Percentiles rank a stretch among this genome's conserved stretches.
Evolutionary conservation across 1,140 invertebrate species (phyloP).

Genomic region (Ips typographus): DNA sequence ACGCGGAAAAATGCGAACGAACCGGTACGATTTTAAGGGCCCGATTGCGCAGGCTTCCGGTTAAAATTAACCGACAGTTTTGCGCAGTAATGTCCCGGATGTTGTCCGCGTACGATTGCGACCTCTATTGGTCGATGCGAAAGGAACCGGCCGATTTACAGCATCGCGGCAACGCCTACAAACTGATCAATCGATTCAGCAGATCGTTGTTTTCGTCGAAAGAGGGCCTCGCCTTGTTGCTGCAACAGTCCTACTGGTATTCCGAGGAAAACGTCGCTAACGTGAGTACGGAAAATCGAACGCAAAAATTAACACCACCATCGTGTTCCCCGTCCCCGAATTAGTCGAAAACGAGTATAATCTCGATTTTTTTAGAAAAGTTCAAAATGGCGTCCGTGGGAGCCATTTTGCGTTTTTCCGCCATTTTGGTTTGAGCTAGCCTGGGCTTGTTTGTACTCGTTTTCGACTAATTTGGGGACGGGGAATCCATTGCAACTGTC

Average conservation of each 20-base stretch:
- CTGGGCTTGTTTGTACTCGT: too few relatives aligned
- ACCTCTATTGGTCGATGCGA: conserved; percentile 86
- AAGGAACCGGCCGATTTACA: conserved; percentile 76
- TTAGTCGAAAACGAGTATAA: too few relatives aligned
- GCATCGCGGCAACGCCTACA: conserved; percentile 61
- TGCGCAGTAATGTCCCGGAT: conserved; percentile 61
- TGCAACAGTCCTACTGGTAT: conserved; percentile 88
- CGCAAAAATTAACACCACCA: too few relatives aligned
- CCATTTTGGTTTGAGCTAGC: too few relatives aligned
- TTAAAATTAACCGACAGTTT: not conserved
- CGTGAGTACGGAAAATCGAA: conserved; percentile 47
- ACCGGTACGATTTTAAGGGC: conserved; percentile 42
- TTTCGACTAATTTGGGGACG: too few relatives aligned
- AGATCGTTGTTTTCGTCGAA: conserved; percentile 87
- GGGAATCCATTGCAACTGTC: too few relatives aligned
- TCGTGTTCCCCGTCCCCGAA: too few relatives aligned
- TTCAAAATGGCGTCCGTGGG: too few relatives aligned
- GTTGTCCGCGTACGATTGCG: conserved; percentile 67
- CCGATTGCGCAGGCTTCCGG: not conserved
- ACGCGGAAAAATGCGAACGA: conserved; percentile 57
- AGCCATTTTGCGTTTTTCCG: too few relatives aligned
- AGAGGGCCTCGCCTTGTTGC: conserved; percentile 79
- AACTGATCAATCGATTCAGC: conserved; percentile 75
- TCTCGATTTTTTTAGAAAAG: too few relatives aligned
- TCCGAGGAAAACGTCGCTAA: conserved; percentile 78